Evolutionary conservation across 2,113 vertebrate genomes (phyloP).

Genomic region (Rhombomys opimus): DNA sequence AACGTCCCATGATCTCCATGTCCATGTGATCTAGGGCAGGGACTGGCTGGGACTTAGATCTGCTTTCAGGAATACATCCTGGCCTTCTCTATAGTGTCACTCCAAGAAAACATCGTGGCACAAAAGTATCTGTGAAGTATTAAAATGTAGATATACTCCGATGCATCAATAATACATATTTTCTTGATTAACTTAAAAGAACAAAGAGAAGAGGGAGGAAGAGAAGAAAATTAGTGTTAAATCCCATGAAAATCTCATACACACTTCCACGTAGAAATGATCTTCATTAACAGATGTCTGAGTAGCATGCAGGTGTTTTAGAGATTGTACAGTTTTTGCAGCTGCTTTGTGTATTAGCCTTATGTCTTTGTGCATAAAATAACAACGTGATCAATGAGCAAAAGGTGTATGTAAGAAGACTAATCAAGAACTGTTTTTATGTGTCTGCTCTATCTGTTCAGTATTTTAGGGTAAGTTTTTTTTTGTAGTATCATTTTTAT

Average conservation of each 20-base stretch:
- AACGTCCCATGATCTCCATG: background rate
- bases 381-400: background rate
- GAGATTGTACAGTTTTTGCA: background rate
- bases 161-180: background rate
- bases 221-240: background rate
- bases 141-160: background rate
- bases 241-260: background rate
- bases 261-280: background rate
- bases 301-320: background rate
- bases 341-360: background rate
- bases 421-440: background rate
- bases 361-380: background rate
- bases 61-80: background rate
- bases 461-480: background rate
- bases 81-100: background rate
- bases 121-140: background rate
- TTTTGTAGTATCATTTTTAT: constrained; percentile 14
- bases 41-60: background rate
- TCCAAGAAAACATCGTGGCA: background rate
- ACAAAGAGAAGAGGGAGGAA: background rate
- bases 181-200: constrained; percentile 4
- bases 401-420: background rate
- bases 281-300: constrained; percentile 6
- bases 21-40: background rate
- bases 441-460: background rate